Evolutionary conservation across 2,888 invertebrate species (phyloP).

Genomic region (Plebejus argus): DNA sequence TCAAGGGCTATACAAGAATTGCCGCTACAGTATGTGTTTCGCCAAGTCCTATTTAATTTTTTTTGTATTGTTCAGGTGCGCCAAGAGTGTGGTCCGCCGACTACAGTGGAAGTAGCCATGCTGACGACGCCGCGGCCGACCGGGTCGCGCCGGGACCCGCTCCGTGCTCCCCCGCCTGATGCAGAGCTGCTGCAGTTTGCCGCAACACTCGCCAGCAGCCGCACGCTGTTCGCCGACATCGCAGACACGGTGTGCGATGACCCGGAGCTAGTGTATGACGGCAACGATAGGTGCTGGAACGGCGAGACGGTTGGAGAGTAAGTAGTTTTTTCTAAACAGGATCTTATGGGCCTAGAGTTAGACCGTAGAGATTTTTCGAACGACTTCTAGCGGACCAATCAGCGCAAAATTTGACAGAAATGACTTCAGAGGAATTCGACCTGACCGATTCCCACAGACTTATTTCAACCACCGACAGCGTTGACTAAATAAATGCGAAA

Average conservation of each 20-base stretch:
- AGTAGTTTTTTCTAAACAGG: slow-evolving; percentile 79
- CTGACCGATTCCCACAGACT: not conserved
- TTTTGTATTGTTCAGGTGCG: slow-evolving; percentile 64
- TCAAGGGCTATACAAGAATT: too few relatives aligned
- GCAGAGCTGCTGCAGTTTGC: slow-evolving; percentile 83
- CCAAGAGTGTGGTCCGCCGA: slow-evolving; percentile 69
- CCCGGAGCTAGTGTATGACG: slow-evolving; percentile 83
- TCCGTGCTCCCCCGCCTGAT: slow-evolving; percentile 83
- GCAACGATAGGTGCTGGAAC: slow-evolving; percentile 90
- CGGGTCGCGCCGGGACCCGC: slow-evolving; percentile 60
- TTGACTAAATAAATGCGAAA: too few relatives aligned
- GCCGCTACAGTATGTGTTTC: too few relatives aligned
- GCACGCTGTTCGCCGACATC: slow-evolving; percentile 82
- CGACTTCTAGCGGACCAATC: too few relatives aligned
- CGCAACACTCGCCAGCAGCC: slow-evolving; percentile 83
- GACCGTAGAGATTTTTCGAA: not conserved
- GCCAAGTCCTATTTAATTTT: too few relatives aligned
- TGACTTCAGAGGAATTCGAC: too few relatives aligned
- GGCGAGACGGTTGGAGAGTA: slow-evolving; percentile 88
- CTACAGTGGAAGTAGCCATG: slow-evolving; percentile 56
- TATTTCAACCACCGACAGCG: not conserved
- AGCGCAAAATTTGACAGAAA: too few relatives aligned
- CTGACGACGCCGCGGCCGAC: slow-evolving; percentile 52
- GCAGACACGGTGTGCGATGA: slow-evolving; percentile 91
- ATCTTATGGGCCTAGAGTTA: not conserved